Evolutionary conservation across 2,888 invertebrate genomes (phyloP).

Genomic region (Machimus rusticus): DNA sequence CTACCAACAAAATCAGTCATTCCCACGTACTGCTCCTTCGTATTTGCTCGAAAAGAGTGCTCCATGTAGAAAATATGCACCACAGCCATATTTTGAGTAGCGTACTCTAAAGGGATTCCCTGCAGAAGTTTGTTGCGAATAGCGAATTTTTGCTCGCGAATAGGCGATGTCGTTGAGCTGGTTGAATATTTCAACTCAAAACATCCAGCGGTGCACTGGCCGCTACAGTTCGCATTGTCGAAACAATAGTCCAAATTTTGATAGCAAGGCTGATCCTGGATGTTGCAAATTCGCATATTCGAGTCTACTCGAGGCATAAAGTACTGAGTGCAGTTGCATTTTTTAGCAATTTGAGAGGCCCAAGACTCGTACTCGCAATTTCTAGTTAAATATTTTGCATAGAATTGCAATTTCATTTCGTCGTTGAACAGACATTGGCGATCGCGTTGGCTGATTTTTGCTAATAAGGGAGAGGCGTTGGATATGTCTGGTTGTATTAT

Average conservation of each 20-base stretch:
- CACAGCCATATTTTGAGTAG: slow-evolving; percentile 71
- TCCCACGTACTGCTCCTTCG: slow-evolving; percentile 81
- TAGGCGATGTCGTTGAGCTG: slow-evolving; percentile 68
- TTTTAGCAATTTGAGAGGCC: slow-evolving; percentile 70
- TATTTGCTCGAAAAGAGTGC: slow-evolving; percentile 73
- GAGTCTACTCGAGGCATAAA: slow-evolving; percentile 69
- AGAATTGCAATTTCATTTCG: slow-evolving; percentile 74
- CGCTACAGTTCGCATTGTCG: slow-evolving; percentile 52
- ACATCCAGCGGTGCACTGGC: slow-evolving; percentile 76
- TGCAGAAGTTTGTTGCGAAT: slow-evolving; percentile 55
- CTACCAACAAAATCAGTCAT: slow-evolving; percentile 84
- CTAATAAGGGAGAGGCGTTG: slow-evolving; percentile 61
- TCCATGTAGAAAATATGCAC: slow-evolving; percentile 78
- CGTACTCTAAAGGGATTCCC: slow-evolving; percentile 51
- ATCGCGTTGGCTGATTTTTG: slow-evolving; percentile 68
- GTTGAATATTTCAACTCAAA: slow-evolving; percentile 75
- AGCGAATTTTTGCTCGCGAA: slow-evolving; percentile 62
- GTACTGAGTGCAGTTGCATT: slow-evolving; percentile 58
- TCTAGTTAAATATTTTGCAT: slow-evolving; percentile 76
- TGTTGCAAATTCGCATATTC: slow-evolving; percentile 75
- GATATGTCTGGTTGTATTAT: slow-evolving; percentile 73
- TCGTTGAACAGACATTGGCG: slow-evolving; percentile 77
- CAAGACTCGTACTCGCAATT: slow-evolving; percentile 84
- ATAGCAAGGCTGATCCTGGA: slow-evolving; percentile 72
- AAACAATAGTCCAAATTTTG: slow-evolving; percentile 45